Conservation (phyloP, 2,113 vertebrate species). For the Xenopus borealis region DNA sequence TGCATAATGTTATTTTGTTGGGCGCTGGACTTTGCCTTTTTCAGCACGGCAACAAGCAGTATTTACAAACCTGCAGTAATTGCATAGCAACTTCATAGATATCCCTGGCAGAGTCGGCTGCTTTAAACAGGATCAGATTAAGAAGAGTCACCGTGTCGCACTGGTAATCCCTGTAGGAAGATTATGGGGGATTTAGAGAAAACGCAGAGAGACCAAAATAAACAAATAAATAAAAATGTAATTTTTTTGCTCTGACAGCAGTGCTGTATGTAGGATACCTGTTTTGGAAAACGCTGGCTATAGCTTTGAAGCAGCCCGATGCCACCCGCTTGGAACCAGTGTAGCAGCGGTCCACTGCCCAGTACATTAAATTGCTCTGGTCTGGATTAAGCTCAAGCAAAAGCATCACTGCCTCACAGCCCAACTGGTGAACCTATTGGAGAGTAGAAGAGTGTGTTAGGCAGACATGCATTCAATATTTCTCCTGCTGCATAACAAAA, state of each 20-base stretch:
- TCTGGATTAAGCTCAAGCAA: conserved; percentile 95
- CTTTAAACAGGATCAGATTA: conserved; percentile 97
- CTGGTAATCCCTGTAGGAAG: conserved; percentile 87
- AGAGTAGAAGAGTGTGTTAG: neutral
- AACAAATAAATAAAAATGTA: neutral
- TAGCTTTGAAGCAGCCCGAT: conserved; percentile 93
- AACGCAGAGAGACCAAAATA: no score
- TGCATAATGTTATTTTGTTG: neutral
- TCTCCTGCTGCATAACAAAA: neutral
- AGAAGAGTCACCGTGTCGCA: conserved; percentile 97
- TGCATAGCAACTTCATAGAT: conserved; percentile 98
- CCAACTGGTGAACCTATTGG: conserved; percentile 89
- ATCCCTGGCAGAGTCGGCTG: conserved; percentile 92
- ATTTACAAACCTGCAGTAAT: conserved; percentile 85
- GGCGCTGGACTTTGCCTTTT: neutral
- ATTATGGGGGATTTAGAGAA: conserved; percentile 27
- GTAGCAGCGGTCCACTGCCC: conserved; percentile 97
- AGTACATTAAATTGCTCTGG: conserved; percentile 97
- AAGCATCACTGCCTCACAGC: conserved; percentile 93
- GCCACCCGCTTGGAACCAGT: conserved; percentile 91
- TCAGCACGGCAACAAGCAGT: neutral
- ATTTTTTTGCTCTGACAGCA: neutral
- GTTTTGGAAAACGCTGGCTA: conserved; percentile 95
- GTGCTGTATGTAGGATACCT: conserved; percentile 66
- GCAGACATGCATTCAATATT: neutral